A percentile compares a stretch with the other conserved stretches of the same genome.
Conservation (phyloP, 1,140 invertebrate species). For the Papilio dardanus region DNA sequence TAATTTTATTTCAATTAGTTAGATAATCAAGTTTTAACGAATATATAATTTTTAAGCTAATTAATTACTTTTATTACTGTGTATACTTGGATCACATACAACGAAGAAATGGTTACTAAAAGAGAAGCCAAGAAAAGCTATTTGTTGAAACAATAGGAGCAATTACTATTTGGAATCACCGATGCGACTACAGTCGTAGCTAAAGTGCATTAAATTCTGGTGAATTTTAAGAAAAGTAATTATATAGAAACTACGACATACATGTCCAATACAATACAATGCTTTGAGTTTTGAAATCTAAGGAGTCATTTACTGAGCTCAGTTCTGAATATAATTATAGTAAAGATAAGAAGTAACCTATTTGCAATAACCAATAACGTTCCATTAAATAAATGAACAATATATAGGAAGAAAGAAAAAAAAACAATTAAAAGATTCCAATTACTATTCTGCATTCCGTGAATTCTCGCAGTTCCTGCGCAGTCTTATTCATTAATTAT, state of each 20-base stretch:
- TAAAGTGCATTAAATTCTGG: slow-evolving; percentile 16
- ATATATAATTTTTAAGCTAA: not conserved
- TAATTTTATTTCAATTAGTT: no score
- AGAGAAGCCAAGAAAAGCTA: slow-evolving; percentile 16
- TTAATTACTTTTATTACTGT: not conserved
- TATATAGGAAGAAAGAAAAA: no score
- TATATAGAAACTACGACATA: not conserved
- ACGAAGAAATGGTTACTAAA: not conserved
- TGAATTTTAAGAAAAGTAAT: not conserved
- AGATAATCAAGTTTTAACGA: no score
- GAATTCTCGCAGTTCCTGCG: not conserved
- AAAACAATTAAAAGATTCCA: not conserved
- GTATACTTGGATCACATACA: not conserved
- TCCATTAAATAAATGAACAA: not conserved
- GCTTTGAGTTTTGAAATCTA: no score
- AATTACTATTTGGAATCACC: slow-evolving; percentile 21
- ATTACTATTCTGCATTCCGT: not conserved
- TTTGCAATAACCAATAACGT: not conserved
- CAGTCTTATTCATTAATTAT: not conserved
- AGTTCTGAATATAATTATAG: no score
- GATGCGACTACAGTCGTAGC: not conserved
- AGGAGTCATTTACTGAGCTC: no score
- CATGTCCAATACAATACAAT: not conserved
- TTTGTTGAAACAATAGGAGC: slow-evolving; percentile 20
- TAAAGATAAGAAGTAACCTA: no score